Conservation (phyloP, 2,888 invertebrate species). For the Volucella bombylans region DNA sequence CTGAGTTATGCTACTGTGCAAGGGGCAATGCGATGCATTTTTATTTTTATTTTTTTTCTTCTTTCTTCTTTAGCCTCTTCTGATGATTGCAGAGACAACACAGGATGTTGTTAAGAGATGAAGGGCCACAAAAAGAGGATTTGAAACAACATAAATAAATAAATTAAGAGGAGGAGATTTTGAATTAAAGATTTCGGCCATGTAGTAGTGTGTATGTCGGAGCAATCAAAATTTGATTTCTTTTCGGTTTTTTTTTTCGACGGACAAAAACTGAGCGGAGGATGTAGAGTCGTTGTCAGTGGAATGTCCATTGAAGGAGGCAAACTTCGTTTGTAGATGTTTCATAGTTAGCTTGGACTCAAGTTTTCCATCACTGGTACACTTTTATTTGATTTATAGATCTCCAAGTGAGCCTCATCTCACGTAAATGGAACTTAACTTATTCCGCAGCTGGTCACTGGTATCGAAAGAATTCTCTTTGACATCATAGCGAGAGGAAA, state of each 20-base stretch:
- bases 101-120: slow-evolving; percentile 70
- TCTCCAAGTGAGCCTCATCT: too few relatives aligned
- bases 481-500: too few relatives aligned
- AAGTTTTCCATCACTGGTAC: too few relatives aligned
- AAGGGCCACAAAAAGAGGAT: slow-evolving; percentile 39
- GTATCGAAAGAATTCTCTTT: too few relatives aligned
- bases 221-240: slow-evolving; percentile 9
- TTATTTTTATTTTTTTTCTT: slow-evolving; percentile 26
- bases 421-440: too few relatives aligned
- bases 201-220: not conserved
- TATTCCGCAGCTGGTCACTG: too few relatives aligned
- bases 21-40: slow-evolving; percentile 49
- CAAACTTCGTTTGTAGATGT: too few relatives aligned
- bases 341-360: too few relatives aligned
- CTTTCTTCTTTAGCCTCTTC: not conserved
- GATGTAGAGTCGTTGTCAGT: too few relatives aligned
- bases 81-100: slow-evolving; percentile 66
- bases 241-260: not conserved
- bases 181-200: slow-evolving; percentile 14
- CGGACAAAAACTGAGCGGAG: too few relatives aligned
- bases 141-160: slow-evolving; percentile 61
- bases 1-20: slow-evolving; percentile 67
- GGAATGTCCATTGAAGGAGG: too few relatives aligned
- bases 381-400: too few relatives aligned
- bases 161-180: slow-evolving; percentile 60